Percentiles rank a stretch among this genome's conserved stretches.
Evolutionary conservation across 2,888 invertebrate species (phyloP).

Genomic region (Nemotelus nigrinus): DNA sequence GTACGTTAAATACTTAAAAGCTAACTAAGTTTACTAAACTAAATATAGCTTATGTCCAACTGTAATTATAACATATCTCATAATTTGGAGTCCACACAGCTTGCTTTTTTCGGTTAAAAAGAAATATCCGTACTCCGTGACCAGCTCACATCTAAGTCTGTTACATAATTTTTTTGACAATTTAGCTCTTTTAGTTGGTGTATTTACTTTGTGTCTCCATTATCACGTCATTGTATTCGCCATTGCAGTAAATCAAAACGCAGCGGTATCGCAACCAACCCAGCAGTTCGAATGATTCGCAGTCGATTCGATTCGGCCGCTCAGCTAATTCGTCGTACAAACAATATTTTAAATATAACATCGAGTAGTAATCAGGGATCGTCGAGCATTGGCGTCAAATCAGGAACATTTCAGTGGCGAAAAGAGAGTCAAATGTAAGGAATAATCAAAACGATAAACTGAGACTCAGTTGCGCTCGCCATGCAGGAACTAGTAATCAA

Average conservation of each 20-base stretch:
- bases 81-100: no score
- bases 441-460: constrained; percentile 35
- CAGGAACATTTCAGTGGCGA: constrained; percentile 66
- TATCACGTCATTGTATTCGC: constrained; percentile 37
- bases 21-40: no score
- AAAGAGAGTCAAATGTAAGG: constrained; percentile 66
- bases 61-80: no score
- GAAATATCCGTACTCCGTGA: not conserved
- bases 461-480: not conserved
- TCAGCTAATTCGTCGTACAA: constrained; percentile 64
- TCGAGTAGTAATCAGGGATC: constrained; percentile 65
- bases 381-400: constrained; percentile 66
- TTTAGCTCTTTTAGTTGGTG: no score
- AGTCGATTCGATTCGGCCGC: constrained; percentile 66
- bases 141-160: not conserved
- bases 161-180: not conserved
- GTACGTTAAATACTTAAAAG: no score
- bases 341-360: constrained; percentile 60
- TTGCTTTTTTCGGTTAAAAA: no score
- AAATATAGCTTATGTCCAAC: no score
- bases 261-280: constrained; percentile 87
- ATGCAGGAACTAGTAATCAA: not conserved
- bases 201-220: not conserved
- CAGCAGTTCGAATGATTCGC: constrained; percentile 81
- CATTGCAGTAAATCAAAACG: constrained; percentile 72